phyloP scores from a whole-genome alignment of 2,797 vertebrate species.

The Mallotus villosus region DNA sequence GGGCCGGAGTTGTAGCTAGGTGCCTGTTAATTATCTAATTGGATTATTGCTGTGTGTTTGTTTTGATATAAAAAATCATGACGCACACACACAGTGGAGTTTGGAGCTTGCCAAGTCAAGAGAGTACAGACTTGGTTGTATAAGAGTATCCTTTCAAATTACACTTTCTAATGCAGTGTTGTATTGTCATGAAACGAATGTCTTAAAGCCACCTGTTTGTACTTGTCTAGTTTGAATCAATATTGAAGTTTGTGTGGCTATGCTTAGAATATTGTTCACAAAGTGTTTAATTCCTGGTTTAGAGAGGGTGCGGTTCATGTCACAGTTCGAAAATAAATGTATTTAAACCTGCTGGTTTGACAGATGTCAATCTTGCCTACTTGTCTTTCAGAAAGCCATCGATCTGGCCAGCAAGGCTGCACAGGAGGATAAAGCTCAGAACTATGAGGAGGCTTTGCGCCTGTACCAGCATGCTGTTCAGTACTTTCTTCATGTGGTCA shows the following conservation, averaged over 20 bases:
- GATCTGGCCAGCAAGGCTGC: conserved; percentile 94
- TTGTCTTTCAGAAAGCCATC: conserved; percentile 89
- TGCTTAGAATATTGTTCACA: not conserved
- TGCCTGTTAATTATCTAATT: no score
- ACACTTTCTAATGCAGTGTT: not conserved
- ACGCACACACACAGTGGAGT: no score
- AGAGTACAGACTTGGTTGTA: no score
- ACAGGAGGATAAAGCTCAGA: conserved; percentile 95
- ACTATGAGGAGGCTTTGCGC: conserved; percentile 91
- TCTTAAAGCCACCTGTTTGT: not conserved
- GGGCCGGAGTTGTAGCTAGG: no score
- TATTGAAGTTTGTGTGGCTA: not conserved
- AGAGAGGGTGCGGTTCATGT: not conserved
- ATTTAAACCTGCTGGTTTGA: not conserved
- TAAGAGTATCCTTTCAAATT: not conserved
- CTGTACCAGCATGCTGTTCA: conserved; percentile 93
- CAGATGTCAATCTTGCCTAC: not conserved
- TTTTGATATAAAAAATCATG: no score
- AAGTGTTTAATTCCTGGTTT: not conserved
- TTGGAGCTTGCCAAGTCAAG: no score
- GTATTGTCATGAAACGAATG: not conserved
- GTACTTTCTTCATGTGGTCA: conserved; percentile 95
- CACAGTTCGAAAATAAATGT: not conserved
- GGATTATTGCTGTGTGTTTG: no score
- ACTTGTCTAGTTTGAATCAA: not conserved